Evolutionary conservation across 2,888 invertebrate genomes (phyloP), one percentile per base, ranked within the genome.

Genomic region (Phortica magna): DNA sequence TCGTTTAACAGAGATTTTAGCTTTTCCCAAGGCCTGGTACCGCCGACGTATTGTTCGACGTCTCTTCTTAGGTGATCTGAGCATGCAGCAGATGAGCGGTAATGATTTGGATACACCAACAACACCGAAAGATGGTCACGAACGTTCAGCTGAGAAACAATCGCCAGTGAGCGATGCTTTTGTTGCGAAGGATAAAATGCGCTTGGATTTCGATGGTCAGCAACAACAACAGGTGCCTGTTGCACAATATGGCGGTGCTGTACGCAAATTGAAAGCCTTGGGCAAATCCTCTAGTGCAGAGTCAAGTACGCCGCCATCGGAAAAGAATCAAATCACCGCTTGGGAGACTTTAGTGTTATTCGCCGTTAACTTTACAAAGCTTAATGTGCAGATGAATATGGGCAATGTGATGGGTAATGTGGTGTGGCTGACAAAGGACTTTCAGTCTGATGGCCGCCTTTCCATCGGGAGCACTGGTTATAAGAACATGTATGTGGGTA

Each of bases 381-480:
- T 99, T 74, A 98, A 99, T 91, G 97, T 99, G 10, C 97, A 98
- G 90, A 99, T 99, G 96, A 99, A 99, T 92, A 99, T 99, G 98
- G 98, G 99, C 61, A 99, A 99, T 90, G 98, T 99, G 0, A 99
- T 99, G 98, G 99, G 99, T 14, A 98, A 98, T 90, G 98, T 99
- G 95, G 95, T 88, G 19, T 98, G 98, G 98, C 94, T 97, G 90
- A 97, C 97, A 9, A 96, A 97, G 90, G 97, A 97, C 90, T 97
- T 98, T 90, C 95, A 96, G 90, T 97, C 97, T 74, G 96, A 98
- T 88, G 98, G 98, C 0, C 94, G 98, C 48, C 93, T 99, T 39
- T 97, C 97, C 79, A 98, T 98, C 87, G 98, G 98, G 85, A 98
- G 98, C 91, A 96, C 96, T 1, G 98, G 98, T 0, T 97, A 97